phyloP scores from a whole-genome alignment of 2,113 vertebrate genomes.

The Addax nasomaculatus region DNA sequence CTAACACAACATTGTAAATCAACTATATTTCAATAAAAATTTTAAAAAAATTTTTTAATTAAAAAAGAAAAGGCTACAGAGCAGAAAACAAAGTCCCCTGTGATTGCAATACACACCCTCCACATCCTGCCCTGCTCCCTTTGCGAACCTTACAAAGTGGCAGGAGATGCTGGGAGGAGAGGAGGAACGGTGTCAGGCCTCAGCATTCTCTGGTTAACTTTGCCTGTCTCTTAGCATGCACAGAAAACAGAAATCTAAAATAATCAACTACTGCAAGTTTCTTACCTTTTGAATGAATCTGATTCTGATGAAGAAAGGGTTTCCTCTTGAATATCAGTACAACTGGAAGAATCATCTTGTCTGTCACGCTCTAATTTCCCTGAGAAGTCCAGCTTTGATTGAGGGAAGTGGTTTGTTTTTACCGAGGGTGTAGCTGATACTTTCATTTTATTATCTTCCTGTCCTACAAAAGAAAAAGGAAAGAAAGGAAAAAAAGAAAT shows the following conservation, averaged over 20 bases:
- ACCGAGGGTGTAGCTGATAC: not conserved
- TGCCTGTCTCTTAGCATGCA: not conserved
- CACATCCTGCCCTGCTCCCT: not conserved
- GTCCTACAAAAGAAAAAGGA: slow-evolving; percentile 33
- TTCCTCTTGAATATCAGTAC: slow-evolving; percentile 24
- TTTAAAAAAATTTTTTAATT: not conserved
- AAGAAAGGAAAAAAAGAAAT: not conserved
- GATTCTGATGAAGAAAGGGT: not conserved
- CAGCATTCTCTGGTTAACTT: not conserved
- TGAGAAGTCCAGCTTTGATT: not conserved
- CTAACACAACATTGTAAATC: not conserved
- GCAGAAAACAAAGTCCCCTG: not conserved
- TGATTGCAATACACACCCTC: not conserved
- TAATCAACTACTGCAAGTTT: not conserved
- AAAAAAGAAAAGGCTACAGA: not conserved
- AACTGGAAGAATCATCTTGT: not conserved
- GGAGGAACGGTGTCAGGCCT: not conserved
- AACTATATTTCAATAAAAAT: not conserved
- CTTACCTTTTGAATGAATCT: slow-evolving; percentile 77
- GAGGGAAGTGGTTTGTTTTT: not conserved
- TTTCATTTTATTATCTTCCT: slow-evolving; percentile 32
- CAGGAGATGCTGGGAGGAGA: not conserved
- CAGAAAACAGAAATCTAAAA: not conserved
- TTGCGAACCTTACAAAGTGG: not conserved
- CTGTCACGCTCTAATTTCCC: not conserved